Evolutionary conservation across 2,888 invertebrate genomes (phyloP).

Genomic region (Apodemia duryi): DNA sequence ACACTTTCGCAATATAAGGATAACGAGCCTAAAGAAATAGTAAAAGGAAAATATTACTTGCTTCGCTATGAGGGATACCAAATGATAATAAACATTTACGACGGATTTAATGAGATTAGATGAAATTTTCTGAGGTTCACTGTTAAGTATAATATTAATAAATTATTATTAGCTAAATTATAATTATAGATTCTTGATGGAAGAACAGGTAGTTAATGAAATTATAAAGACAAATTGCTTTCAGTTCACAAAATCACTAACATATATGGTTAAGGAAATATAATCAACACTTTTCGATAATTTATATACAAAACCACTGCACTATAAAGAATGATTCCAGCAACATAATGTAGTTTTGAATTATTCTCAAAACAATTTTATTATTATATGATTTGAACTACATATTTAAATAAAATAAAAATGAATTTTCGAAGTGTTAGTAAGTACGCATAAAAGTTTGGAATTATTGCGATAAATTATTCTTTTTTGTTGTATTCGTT

Average conservation of each 20-base stretch:
- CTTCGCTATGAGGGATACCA: neutral
- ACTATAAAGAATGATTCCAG: too few relatives aligned
- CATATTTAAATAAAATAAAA: too few relatives aligned
- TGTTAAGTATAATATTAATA: conserved; percentile 4
- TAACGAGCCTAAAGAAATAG: neutral
- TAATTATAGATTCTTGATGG: neutral
- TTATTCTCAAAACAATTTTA: too few relatives aligned
- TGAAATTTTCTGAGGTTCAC: conserved; percentile 1
- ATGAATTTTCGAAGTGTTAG: too few relatives aligned
- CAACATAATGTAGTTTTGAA: too few relatives aligned
- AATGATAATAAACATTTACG: conserved; percentile 1
- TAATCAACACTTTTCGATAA: neutral
- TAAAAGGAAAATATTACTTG: neutral
- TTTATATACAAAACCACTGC: neutral
- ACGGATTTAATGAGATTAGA: conserved; percentile 3
- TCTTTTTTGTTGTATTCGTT: too few relatives aligned
- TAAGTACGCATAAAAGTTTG: too few relatives aligned
- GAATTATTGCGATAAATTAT: too few relatives aligned
- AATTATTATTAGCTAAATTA: neutral
- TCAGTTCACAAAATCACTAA: neutral
- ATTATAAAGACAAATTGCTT: neutral
- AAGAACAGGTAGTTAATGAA: neutral
- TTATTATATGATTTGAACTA: too few relatives aligned
- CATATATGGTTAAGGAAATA: neutral
- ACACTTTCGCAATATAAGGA: neutral